Conservation (phyloP, 2,113 vertebrate species). For the Erpornis zantholeuca region DNA sequence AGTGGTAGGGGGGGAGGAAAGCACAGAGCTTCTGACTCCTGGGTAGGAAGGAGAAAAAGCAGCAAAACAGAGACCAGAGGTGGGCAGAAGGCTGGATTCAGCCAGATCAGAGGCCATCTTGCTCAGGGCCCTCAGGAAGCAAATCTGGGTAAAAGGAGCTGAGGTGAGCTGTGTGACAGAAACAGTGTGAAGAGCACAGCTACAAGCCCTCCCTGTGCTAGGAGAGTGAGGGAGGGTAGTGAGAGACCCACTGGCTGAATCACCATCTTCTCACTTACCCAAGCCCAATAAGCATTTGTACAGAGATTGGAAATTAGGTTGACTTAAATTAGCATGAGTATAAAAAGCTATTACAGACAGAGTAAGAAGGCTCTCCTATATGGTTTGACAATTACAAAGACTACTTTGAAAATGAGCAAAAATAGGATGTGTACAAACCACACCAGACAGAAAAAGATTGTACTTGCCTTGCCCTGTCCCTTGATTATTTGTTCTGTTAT, state of each 20-base stretch:
- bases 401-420: background rate
- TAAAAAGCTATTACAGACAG: background rate
- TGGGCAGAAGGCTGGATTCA: background rate
- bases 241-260: background rate
- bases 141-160: background rate
- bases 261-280: background rate
- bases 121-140: background rate
- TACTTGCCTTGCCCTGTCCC: background rate
- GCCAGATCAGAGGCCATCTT: accelerated
- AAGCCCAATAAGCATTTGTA: background rate
- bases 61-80: background rate
- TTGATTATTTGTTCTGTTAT: background rate
- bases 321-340: background rate
- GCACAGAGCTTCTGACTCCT: background rate
- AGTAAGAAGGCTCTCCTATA: background rate
- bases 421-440: background rate
- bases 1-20: background rate
- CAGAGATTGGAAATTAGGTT: background rate
- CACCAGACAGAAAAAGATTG: background rate
- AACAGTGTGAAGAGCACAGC: background rate
- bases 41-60: background rate
- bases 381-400: background rate
- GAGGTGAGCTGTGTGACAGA: background rate
- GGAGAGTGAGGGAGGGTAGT: background rate
- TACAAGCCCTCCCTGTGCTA: background rate